Conservation (phyloP, 2,888 invertebrate genomes). For the Nasonia oneida region DNA sequence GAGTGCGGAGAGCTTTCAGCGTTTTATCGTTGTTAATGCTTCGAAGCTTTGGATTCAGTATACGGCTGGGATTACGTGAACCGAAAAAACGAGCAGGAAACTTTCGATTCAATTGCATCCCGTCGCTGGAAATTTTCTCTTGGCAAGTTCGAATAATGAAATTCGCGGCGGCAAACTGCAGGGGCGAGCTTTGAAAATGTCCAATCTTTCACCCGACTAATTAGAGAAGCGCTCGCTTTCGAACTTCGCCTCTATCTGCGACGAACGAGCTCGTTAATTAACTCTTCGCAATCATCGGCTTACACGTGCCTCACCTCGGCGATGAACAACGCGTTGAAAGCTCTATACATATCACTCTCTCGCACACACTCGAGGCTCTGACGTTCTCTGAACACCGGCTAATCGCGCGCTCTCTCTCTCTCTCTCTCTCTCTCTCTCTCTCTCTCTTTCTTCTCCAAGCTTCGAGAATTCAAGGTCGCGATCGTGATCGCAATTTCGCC, state of each 20-base stretch:
- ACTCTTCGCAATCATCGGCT: not conserved
- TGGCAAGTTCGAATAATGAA: not conserved
- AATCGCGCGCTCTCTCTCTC: not conserved
- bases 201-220: not conserved
- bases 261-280: slow-evolving; percentile 3
- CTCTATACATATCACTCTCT: not conserved
- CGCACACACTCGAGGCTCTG: not conserved
- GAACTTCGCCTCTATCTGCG: not conserved
- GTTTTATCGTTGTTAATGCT: too few species aligned
- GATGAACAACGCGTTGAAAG: not conserved
- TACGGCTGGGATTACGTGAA: too few species aligned
- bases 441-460: too few species aligned
- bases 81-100: too few species aligned
- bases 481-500: slow-evolving; percentile 40
- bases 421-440: too few species aligned
- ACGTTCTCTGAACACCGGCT: not conserved
- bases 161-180: not conserved
- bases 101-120: not conserved
- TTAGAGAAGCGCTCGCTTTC: not conserved
- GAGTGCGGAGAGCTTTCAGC: too few species aligned
- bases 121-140: not conserved
- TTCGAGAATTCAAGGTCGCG: slow-evolving; percentile 40
- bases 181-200: not conserved
- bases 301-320: not conserved
- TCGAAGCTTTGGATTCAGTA: too few species aligned